Evolutionary conservation across 2,888 invertebrate genomes (phyloP).

Genomic region (Zygogramma bicolorata): DNA sequence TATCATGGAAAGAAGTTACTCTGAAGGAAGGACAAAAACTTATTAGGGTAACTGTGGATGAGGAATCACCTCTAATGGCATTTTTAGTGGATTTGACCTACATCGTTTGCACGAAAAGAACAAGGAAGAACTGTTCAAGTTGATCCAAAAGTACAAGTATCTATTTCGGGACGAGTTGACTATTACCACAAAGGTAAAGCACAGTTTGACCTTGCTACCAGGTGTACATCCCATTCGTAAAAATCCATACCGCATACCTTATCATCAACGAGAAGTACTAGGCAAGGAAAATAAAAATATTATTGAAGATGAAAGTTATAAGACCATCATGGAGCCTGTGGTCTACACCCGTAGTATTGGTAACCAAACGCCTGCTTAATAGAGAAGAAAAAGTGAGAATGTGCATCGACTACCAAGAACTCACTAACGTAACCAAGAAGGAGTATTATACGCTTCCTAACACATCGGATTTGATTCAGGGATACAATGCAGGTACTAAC

Average conservation of each 20-base stretch:
- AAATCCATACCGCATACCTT: too few relatives aligned
- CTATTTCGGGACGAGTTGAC: conserved; percentile 26
- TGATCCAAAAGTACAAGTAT: conserved; percentile 1
- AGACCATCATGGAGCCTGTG: too few relatives aligned
- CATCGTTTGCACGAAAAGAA: background rate
- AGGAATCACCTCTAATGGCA: background rate
- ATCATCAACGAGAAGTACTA: too few relatives aligned
- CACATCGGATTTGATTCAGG: background rate
- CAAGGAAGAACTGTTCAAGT: background rate
- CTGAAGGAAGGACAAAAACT: background rate
- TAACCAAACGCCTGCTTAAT: too few relatives aligned
- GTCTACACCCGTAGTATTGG: too few relatives aligned
- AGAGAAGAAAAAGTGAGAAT: too few relatives aligned
- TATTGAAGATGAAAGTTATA: too few relatives aligned
- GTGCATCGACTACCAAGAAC: too few relatives aligned
- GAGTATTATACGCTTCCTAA: conserved; percentile 30
- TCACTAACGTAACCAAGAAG: too few relatives aligned
- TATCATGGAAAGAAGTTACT: background rate
- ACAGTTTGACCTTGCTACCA: conserved; percentile 20
- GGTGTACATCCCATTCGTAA: conserved; percentile 27
- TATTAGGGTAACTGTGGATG: background rate
- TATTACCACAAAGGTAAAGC: conserved; percentile 26
- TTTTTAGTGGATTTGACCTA: conserved; percentile 16
- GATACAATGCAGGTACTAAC: too few relatives aligned
- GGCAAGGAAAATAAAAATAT: too few relatives aligned